Evolutionary conservation across 2,797 vertebrate genomes (phyloP), one percentile per base, ranked within the genome.

Genomic region (Parotocinclus haroldoi): DNA sequence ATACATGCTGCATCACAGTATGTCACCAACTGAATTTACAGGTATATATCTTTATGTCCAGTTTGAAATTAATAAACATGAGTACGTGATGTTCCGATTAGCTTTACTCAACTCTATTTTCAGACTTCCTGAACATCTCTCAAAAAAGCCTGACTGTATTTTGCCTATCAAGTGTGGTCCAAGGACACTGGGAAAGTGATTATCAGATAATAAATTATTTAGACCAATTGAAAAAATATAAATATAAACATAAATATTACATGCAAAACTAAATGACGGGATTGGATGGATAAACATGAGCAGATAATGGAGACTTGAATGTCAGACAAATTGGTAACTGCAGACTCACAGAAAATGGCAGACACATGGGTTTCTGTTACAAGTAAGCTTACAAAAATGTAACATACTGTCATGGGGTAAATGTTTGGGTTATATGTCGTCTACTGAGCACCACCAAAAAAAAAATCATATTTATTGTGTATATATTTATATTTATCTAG

Each of bases 201-300:
- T 14, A 50, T 16, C 14, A 52, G 73, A 71, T 40, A 68, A 56
- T 67, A 27, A 38, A 73, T 75, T 55, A 78, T 76, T 81, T 70
- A 71, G 6, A 7, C 48, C 14, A 16, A 55, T 27, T 18, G 10
- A 27, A 27, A 37, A 58, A 49, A 53, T 40, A 56, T 67, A 63
- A 46, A 66, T 74, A 53, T 40, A 56, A 69, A 63, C 50, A 66
- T 74, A 53, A 67, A 67, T 69, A 57, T 51, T 67, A 50, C 51
- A 73, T 56, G 57, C 53, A 51, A 38, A 50, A 69, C 45, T 46
- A 36, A 66, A 63, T 56, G 13, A 58, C 50, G 50, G 55, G 50
- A 61, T 19, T 50, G 10, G 55, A 11, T 37, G 51, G 54, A 39
- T 56, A 39, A 79, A 65, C 62, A 58, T 61, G 44, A 42, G 52